Evolutionary conservation across 1,140 invertebrate species (phyloP), one percentile per base, ranked within the genome.

Genomic region (Nymphalis io): DNA sequence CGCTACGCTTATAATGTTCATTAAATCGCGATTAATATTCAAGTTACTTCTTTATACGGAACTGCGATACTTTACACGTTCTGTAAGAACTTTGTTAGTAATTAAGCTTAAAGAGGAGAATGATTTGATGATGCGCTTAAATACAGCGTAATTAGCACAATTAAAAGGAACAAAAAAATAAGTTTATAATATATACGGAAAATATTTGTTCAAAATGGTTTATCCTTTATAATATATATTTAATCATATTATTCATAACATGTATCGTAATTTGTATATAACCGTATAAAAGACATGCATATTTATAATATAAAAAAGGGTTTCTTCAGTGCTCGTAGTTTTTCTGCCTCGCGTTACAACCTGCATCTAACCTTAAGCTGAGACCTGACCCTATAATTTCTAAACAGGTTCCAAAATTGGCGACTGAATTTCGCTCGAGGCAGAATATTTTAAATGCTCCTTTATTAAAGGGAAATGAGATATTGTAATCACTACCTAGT

Each of bases 391-490:
- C 87, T 91, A 87, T 91, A 91, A 91, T 91, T 91, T 91, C 89
- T 91, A 91, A 91, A 90, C 89, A 83, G 84, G 89, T 91, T 89
- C 79, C 83, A 66, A 90, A 91, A 90, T 90, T 90, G 87, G 84
- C 83, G 85, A 87, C 85, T 84, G 80, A 81, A 82, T 81, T 81
- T 86, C 70, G 84, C 85, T 84, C 70, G 76, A 61, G 84, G 87
- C 79, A 66, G 73, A 85, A 83, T 80, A 80, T 86, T 87, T 87
- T 87, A 89, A 89, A 89, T 89, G 81, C 76, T 82, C 80, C 81
- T 83, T 86, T 84, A 87, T 87, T 87, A 84, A 85, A 88, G 86
- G 81, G 82, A 89, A 87, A 87, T 86, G 81, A 86, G 85, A 85
- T 87, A 85, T 87, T 84, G 85, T 87, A 89, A 89, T 84, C 68